phyloP scores from a whole-genome alignment of 2,888 invertebrate species.

The Eupithecia pulchellata region DNA sequence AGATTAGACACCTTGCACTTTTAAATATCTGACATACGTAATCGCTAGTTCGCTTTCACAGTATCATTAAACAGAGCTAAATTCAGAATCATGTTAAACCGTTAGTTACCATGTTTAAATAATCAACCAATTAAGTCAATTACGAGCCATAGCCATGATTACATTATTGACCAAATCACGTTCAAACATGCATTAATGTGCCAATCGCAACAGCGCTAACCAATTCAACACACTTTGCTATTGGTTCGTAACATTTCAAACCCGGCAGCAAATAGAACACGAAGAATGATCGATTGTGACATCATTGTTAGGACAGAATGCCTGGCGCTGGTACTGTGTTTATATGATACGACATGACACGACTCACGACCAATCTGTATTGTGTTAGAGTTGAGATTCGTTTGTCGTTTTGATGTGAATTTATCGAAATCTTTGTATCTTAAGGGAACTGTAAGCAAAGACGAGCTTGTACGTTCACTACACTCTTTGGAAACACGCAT shows the following conservation, averaged over 20 bases:
- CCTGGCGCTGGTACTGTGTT: slow-evolving; percentile 19
- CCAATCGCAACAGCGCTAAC: slow-evolving; percentile 1
- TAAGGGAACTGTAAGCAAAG: not conserved
- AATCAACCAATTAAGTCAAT: not conserved
- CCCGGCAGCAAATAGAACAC: slow-evolving; percentile 29
- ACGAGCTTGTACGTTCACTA: not conserved
- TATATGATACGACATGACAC: slow-evolving; percentile 2
- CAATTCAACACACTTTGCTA: slow-evolving; percentile 6
- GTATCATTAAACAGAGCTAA: not conserved
- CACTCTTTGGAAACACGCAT: not conserved
- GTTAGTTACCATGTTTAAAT: not conserved
- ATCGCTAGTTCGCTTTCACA: not conserved
- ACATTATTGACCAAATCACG: slow-evolving; percentile 1
- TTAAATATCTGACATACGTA: not conserved
- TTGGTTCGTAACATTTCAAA: slow-evolving; percentile 11
- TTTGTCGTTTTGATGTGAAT: not conserved
- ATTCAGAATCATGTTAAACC: not conserved
- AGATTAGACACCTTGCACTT: not conserved
- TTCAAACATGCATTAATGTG: not conserved
- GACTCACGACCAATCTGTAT: not conserved
- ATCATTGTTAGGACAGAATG: slow-evolving; percentile 40
- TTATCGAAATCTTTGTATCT: not conserved
- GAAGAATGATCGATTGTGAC: slow-evolving; percentile 45
- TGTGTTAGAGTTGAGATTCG: not conserved
- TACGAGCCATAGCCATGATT: not conserved